Evolutionary conservation across 92 coral and sea anemone genomes (phyloP).

Genomic region (Nematostella vectensis): DNA sequence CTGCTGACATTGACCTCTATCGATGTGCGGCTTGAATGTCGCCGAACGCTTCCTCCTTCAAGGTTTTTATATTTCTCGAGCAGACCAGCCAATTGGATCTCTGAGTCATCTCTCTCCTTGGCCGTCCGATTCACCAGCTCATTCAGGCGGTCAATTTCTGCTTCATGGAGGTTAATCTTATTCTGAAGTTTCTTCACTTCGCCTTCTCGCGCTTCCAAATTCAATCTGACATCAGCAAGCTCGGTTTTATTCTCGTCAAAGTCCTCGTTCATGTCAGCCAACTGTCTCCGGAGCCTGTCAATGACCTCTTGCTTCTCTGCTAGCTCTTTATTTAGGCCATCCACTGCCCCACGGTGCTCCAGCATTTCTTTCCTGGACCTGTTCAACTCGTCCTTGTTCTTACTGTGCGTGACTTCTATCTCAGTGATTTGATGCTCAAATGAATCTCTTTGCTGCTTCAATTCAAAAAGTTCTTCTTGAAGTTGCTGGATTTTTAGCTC

Average conservation of each 20-base stretch:
- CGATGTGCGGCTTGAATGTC: slow-evolving; percentile 3
- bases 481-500: slow-evolving; percentile 45
- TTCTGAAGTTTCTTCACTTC: slow-evolving; percentile 38
- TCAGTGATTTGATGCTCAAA: slow-evolving; percentile 45
- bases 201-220: slow-evolving; percentile 43
- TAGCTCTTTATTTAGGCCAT: slow-evolving; percentile 39
- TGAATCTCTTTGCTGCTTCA: slow-evolving; percentile 32
- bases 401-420: slow-evolving; percentile 27
- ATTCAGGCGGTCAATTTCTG: slow-evolving; percentile 45
- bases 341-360: slow-evolving; percentile 50
- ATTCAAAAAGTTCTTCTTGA: slow-evolving; percentile 40
- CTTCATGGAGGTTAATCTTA: slow-evolving; percentile 35
- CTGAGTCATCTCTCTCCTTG: slow-evolving; percentile 53
- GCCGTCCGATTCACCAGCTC: slow-evolving; percentile 40
- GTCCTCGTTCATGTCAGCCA: slow-evolving; percentile 34
- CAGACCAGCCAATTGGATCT: slow-evolving; percentile 55
- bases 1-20: slow-evolving; percentile 15
- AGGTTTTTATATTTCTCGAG: slow-evolving; percentile 39
- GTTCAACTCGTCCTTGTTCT: slow-evolving; percentile 39
- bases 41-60: slow-evolving; percentile 6
- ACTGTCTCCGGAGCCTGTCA: slow-evolving; percentile 20
- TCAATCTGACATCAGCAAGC: slow-evolving; percentile 29
- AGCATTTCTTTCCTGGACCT: slow-evolving; percentile 34
- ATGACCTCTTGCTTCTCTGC: slow-evolving; percentile 51
- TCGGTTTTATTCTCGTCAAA: slow-evolving; percentile 41